Evolutionary conservation across 2,113 vertebrate species (phyloP).

Genomic region (Melanotaenia duboulayi): DNA sequence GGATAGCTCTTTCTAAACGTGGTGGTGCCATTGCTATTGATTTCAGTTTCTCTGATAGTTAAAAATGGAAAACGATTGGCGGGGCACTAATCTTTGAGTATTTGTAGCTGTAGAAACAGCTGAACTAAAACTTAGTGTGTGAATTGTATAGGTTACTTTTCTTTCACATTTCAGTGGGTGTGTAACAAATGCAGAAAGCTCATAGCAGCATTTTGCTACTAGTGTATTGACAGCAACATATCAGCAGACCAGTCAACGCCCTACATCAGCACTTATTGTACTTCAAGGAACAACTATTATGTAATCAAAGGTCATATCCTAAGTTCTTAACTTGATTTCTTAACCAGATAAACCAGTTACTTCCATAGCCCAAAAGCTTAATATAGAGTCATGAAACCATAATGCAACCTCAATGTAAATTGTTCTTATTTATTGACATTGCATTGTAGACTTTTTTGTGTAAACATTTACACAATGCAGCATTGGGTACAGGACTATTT

Average conservation of each 20-base stretch:
- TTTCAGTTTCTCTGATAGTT: background rate
- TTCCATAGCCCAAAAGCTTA: background rate
- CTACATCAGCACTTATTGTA: background rate
- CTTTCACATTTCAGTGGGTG: background rate
- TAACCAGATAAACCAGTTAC: conserved; percentile 12
- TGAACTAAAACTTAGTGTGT: too few species aligned
- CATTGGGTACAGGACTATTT: background rate
- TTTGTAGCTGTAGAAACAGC: too few species aligned
- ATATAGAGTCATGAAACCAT: background rate
- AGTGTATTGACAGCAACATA: conserved; percentile 3
- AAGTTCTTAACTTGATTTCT: background rate
- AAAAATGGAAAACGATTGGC: background rate
- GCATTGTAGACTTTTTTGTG: background rate
- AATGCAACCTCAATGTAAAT: background rate
- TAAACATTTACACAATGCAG: background rate
- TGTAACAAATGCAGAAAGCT: background rate
- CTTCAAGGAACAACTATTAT: background rate
- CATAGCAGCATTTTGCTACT: background rate
- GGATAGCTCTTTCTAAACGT: background rate
- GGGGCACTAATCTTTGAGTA: too few species aligned
- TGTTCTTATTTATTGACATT: background rate
- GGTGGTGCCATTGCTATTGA: background rate
- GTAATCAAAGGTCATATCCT: background rate
- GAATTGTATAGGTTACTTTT: too few species aligned
- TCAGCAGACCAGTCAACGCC: background rate